Evolutionary conservation across 1,140 invertebrate species (phyloP).

Genomic region (Aphidius ervi): DNA sequence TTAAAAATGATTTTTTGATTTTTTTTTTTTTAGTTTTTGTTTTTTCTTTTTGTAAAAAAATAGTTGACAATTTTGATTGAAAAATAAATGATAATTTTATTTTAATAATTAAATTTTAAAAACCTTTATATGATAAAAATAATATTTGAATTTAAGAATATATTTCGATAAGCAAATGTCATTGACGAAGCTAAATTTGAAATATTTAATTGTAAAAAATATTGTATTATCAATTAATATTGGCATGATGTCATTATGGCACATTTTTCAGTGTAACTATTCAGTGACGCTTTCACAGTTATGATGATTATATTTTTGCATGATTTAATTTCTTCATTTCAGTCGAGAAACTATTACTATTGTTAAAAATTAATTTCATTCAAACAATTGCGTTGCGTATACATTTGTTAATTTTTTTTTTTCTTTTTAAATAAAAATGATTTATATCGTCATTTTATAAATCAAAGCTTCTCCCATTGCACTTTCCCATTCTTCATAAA

Average conservation of each 20-base stretch:
- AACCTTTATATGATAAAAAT: too few species aligned
- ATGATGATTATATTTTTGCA: conserved; percentile 28
- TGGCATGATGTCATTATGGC: conserved; percentile 53
- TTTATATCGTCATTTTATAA: conserved; percentile 5
- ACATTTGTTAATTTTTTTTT: conserved; percentile 17
- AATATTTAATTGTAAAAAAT: conserved; percentile 39
- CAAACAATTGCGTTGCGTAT: conserved; percentile 20
- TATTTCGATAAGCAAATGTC: not conserved
- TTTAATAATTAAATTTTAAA: too few species aligned
- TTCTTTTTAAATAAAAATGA: conserved; percentile 24
- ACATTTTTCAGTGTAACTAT: conserved; percentile 46
- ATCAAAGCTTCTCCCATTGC: conserved; percentile 39
- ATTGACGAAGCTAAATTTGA: conserved; percentile 39
- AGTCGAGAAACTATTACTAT: conserved; percentile 32
- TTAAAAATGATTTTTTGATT: too few species aligned
- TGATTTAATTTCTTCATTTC: conserved; percentile 25
- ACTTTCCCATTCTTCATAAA: conserved; percentile 54
- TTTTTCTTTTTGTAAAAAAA: too few species aligned
- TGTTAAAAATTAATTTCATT: conserved; percentile 32
- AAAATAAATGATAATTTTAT: too few species aligned
- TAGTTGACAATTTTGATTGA: too few species aligned
- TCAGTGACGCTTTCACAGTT: conserved; percentile 41
- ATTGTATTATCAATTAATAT: conserved; percentile 45
- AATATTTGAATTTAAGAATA: too few species aligned
- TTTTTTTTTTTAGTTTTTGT: too few species aligned